Conservation (phyloP, 2,797 vertebrate genomes). For the Karalla daura region DNA sequence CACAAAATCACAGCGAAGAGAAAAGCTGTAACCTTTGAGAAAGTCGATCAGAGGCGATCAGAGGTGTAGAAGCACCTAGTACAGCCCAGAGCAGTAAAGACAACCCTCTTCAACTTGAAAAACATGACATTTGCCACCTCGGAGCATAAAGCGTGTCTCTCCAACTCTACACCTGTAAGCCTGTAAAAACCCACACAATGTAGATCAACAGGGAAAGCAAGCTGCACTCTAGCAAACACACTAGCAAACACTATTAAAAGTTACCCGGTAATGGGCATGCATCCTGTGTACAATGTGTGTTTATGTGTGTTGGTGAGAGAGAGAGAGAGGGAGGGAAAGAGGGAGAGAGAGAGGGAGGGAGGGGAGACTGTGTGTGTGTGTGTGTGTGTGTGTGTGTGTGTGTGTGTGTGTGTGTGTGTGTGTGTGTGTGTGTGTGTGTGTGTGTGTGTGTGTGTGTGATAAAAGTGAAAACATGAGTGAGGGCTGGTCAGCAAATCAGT, state of each 20-base stretch:
- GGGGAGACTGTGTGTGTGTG: constrained; percentile 32
- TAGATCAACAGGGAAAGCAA: constrained; percentile 61
- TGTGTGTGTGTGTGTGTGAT: constrained; percentile 44
- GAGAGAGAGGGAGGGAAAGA: neutral
- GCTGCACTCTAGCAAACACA: constrained; percentile 65
- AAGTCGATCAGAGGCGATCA: constrained; percentile 82
- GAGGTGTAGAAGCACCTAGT: constrained; percentile 77
- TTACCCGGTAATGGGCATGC: constrained; percentile 64
- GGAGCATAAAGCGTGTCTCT: constrained; percentile 76
- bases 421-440: constrained; percentile 18
- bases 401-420: constrained; percentile 33
- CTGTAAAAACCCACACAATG: constrained; percentile 80
- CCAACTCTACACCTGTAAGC: constrained; percentile 78
- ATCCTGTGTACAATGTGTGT: constrained; percentile 50
- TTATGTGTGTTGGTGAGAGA: constrained; percentile 6
- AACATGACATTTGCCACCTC: constrained; percentile 82
- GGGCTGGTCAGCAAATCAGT: constrained; percentile 76
- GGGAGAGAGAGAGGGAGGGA: constrained; percentile 8
- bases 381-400: constrained; percentile 19
- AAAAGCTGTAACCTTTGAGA: constrained; percentile 82
- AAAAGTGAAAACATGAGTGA: constrained; percentile 65
- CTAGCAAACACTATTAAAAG: constrained; percentile 76
- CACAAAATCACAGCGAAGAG: constrained; percentile 78
- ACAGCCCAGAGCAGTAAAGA: constrained; percentile 81
- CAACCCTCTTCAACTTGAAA: constrained; percentile 83